Evolutionary conservation across 2,113 vertebrate species (phyloP), one percentile per base, ranked within the genome.

Genomic region (Rhinoderma darwinii): DNA sequence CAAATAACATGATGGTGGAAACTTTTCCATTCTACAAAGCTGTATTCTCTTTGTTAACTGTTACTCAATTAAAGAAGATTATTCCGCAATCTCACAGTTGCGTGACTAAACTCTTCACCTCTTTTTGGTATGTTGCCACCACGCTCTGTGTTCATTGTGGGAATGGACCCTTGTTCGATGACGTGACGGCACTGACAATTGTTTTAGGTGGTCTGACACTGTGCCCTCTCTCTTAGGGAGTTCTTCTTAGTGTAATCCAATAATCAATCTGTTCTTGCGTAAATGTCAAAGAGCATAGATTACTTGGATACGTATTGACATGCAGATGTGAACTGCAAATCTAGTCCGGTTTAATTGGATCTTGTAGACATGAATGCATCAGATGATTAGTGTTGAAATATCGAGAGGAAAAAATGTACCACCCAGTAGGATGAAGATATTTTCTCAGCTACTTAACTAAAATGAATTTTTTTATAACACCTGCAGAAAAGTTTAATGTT

Each of bases 231-330:
- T 35, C 27, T 51, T 32, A 37, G 30, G 56, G 47, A 79, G 37
- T 79, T 56, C 18, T 35, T 51, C 15, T 59, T 17, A 37, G 50
- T 80, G 35, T 80, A 78, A 78, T 78, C 76, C 77, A 80, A 80
- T 80, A 80, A 80, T 56, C 51, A 39, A 80, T 80, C 77, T 39
- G 51, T 59, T 80, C 77, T 80, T 80, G 77, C 51, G 50, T 80
- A 80, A 80, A 78, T 54, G 76, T 78, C 50, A 56, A 56, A 79
- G 77, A 80, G 50, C 77, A 47, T 47, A 79, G 51, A 79, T n/a
- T 59, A 30, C 50, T 59, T 56, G 32, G 77, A 80, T 59, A 56
- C 50, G 10, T 39, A 59, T 22, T 14, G 59, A 43, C 37, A 66
- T 44, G 79, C 39, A 66, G 56, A 61, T 82, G 39, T 66, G n/a